Percentiles rank a stretch among this genome's conserved stretches.
These are phyloP conservation scores for Neopelma chrysocephalum DNA, from an alignment of 2,797 vertebrate genomes.

Conservation along the genomic window DNA sequence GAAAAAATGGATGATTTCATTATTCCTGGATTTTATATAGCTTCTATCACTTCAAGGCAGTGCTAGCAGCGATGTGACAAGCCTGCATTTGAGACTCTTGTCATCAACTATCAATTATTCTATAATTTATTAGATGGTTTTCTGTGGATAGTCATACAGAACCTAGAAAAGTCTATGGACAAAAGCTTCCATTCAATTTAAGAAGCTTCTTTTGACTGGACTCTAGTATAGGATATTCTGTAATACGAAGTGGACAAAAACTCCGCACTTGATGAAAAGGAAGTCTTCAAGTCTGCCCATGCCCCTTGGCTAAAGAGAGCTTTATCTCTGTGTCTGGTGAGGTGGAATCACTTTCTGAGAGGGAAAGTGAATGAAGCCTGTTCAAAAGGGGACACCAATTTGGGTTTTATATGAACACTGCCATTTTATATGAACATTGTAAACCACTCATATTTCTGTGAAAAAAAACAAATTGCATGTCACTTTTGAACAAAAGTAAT, in stretches of 20 bases:
- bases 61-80: neutral
- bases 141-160: neutral
- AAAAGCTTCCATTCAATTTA: neutral
- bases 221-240: neutral
- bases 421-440: neutral
- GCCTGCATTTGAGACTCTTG: neutral
- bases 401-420: neutral
- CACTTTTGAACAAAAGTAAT: neutral
- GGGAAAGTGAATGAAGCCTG: neutral
- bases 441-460: neutral
- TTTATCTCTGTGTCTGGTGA: neutral
- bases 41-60: slow-evolving; percentile 12
- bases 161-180: neutral
- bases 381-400: neutral
- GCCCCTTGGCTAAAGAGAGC: neutral
- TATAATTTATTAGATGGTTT: neutral
- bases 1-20: slow-evolving; percentile 43
- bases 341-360: neutral
- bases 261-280: neutral
- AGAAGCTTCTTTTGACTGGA: neutral
- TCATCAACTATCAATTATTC: neutral
- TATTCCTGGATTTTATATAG: slow-evolving; percentile 34
- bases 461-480: neutral
- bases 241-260: neutral
- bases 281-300: neutral